Base-by-base conservation (phyloP, 2,113 vertebrate species). In the Eolophus roseicapilla region DNA sequence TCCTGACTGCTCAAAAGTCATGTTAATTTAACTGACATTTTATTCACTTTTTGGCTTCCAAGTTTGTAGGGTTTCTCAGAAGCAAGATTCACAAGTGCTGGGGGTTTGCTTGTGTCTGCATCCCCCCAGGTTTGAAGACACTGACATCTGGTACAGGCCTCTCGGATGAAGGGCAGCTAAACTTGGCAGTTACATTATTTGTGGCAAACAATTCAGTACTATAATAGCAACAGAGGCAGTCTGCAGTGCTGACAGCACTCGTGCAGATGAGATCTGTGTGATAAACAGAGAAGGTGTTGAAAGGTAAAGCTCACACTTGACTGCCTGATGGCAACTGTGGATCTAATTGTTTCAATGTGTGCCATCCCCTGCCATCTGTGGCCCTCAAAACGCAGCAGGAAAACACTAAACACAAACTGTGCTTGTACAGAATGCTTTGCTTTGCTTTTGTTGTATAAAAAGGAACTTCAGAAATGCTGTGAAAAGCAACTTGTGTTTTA, bases 301-400 rank as follows among this genome's bases (percentile, higher is more conserved):
- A 59, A 91, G 90, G 94, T 85, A n/a, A 85, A 87, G 84, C 75
- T 88, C 87, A 86, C 69, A 35, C 76, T 44, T 74, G 62, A 33
- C 78, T 6, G 35, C 86, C 53, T 52, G 62, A 62, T 68, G 78
- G 67, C 86, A 82, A 53, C 73, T 65, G 62, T 15, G 60, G 81
- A 37, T 71, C 63, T 69, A 39, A 90, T 88, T 90, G 90, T 82
- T 89, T 25, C 82, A 13, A 0, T 12, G 68, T 44, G 78, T 75
- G 75, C 87, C 91, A 60, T 96, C 84, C 84, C n/a, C 73, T 70
- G 82, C 92, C 95, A 91, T 93, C 97, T 96, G 97, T 27, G 92
- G 63, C 43, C 27, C 71, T 83, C 75, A 7, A 23, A 84, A 78
- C 1, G 0, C 79, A 3, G 21, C 9, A 50, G 81, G 89, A 59